A percentile compares a stretch with the other conserved stretches of the same genome.
Evolutionary conservation across 1,140 invertebrate species (phyloP).

Genomic region (Drosophila erecta): DNA sequence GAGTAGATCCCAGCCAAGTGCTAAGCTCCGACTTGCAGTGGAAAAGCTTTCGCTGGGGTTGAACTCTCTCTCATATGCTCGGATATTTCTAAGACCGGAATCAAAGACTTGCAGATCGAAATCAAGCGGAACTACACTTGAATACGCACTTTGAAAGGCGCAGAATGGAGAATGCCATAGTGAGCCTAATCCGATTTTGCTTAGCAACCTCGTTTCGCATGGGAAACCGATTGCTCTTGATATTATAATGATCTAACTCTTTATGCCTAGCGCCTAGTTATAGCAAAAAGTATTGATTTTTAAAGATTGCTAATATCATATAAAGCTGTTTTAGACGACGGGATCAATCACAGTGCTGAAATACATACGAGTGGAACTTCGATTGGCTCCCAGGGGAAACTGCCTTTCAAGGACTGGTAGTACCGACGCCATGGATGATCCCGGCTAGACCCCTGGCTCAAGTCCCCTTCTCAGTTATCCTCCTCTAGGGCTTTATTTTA

Average conservation of each 20-base stretch:
- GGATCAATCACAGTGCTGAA: background rate
- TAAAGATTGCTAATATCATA: no score
- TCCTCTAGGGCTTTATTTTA: slow-evolving; percentile 71
- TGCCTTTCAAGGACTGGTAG: background rate
- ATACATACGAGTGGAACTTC: background rate
- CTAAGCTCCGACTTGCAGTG: slow-evolving; percentile 15
- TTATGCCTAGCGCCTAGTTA: no score
- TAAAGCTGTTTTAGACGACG: no score
- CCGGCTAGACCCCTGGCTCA: slow-evolving; percentile 12
- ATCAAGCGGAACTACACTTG: slow-evolving; percentile 5
- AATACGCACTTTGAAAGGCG: background rate
- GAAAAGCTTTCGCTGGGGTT: slow-evolving; percentile 11
- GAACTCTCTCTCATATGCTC: background rate
- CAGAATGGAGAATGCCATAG: slow-evolving; percentile 9
- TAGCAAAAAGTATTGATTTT: no score
- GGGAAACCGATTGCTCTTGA: background rate
- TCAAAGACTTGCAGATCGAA: slow-evolving; percentile 17
- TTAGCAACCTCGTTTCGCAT: background rate
- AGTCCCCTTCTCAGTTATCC: slow-evolving; percentile 64
- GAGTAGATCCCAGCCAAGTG: slow-evolving; percentile 3
- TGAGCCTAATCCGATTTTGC: background rate
- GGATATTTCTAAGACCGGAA: slow-evolving; percentile 4
- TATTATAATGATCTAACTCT: no score
- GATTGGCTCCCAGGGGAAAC: background rate
- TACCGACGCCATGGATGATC: slow-evolving; percentile 15